A percentile compares a stretch with the other conserved stretches of the same genome.
phyloP scores from a whole-genome alignment of 2,888 invertebrate genomes.

The Drosophila bunnanda region DNA sequence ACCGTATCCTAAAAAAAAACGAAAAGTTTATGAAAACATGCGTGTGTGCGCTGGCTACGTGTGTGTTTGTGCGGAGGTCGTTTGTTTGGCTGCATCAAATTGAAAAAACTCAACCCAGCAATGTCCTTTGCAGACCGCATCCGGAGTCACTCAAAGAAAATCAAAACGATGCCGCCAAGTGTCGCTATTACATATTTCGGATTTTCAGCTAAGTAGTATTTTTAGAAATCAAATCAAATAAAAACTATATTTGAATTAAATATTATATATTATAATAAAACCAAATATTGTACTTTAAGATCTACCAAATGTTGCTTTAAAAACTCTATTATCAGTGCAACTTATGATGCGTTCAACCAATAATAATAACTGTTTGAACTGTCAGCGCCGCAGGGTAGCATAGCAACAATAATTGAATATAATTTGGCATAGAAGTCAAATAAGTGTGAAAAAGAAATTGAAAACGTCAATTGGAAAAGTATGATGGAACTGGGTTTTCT shows the following conservation, averaged over 20 bases:
- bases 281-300: too few relatives aligned
- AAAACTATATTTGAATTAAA: not conserved
- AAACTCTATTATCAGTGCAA: too few relatives aligned
- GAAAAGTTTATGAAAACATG: conserved; percentile 25
- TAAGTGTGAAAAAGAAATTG: conserved; percentile 52
- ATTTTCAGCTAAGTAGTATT: not conserved
- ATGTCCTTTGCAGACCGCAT: conserved; percentile 25
- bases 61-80: conserved; percentile 2
- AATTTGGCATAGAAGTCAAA: conserved; percentile 59
- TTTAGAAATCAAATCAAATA: not conserved
- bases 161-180: not conserved
- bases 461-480: conserved; percentile 27
- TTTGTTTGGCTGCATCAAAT: conserved; percentile 53
- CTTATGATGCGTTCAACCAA: not conserved
- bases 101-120: conserved; percentile 50
- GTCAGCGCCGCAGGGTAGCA: conserved; percentile 29
- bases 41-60: conserved; percentile 1
- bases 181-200: not conserved
- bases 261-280: too few relatives aligned
- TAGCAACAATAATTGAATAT: conserved; percentile 58
- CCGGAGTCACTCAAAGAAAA: conserved; percentile 3
- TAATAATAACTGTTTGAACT: conserved; percentile 4
- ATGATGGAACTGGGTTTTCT: not conserved
- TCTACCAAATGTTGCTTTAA: too few relatives aligned
- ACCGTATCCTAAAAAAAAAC: conserved; percentile 13